These are phyloP conservation scores for Calephelis virginiensis DNA, from an alignment of 1,140 invertebrate genomes.

Conservation along the genomic window DNA sequence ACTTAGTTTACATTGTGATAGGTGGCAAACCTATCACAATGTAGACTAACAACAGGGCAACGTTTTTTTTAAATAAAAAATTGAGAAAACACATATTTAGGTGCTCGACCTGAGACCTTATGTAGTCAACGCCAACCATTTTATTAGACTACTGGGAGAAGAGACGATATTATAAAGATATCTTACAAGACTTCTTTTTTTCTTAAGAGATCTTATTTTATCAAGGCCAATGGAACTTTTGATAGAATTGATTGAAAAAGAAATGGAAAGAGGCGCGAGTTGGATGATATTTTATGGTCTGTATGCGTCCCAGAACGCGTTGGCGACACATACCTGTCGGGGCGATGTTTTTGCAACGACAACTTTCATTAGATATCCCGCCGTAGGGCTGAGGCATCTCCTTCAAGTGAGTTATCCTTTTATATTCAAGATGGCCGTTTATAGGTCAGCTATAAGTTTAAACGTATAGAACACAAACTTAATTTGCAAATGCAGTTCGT, in stretches of 20 bases:
- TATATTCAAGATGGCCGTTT: conserved; percentile 15
- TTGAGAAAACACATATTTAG: too few species aligned
- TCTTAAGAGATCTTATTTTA: not conserved
- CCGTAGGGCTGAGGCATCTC: conserved; percentile 51
- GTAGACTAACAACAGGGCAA: too few species aligned
- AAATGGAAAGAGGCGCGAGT: conserved; percentile 51
- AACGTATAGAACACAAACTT: too few species aligned
- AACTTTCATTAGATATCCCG: conserved; percentile 68
- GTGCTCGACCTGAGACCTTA: too few species aligned
- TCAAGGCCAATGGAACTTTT: conserved; percentile 22
- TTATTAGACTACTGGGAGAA: too few species aligned
- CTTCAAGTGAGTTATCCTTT: conserved; percentile 65
- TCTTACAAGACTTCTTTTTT: too few species aligned
- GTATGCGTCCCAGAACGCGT: conserved; percentile 63
- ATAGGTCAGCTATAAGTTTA: not conserved
- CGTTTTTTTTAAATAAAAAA: too few species aligned
- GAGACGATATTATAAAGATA: too few species aligned
- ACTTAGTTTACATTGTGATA: too few species aligned
- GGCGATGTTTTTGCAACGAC: conserved; percentile 64
- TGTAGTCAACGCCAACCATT: too few species aligned
- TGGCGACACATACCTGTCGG: conserved; percentile 69
- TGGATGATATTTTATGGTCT: conserved; percentile 68
- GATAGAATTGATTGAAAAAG: conserved; percentile 74
- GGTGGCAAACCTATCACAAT: too few species aligned
- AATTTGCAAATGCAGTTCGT: too few species aligned